A percentile compares a stretch with the other conserved stretches of the same genome.
phyloP scores from a whole-genome alignment of 1,140 invertebrate genomes.

The Nebria ingens region DNA sequence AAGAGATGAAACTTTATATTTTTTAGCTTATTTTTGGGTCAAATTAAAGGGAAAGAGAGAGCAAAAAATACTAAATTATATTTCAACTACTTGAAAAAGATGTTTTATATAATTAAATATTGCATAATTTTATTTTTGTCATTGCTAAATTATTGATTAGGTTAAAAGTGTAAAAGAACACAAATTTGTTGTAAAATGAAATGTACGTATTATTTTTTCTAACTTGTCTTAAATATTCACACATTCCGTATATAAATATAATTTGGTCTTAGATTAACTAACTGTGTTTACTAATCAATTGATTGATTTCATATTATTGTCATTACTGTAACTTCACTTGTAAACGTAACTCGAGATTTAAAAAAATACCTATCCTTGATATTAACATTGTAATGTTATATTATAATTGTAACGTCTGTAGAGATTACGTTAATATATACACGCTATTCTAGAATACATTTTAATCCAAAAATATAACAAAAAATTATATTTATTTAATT shows the following conservation, averaged over 20 bases:
- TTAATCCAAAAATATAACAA: conserved; percentile 13
- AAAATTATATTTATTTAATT: conserved; percentile 4
- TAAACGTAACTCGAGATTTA: conserved; percentile 2
- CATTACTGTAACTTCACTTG: conserved; percentile 10
- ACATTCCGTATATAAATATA: conserved; percentile 7
- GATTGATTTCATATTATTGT: not conserved
- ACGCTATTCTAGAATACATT: conserved; percentile 12
- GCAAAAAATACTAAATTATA: too few relatives aligned
- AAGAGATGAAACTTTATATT: too few relatives aligned
- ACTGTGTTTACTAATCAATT: not conserved
- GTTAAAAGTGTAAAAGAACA: too few relatives aligned
- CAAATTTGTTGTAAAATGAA: too few relatives aligned
- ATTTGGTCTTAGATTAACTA: conserved; percentile 5
- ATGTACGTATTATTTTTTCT: too few relatives aligned
- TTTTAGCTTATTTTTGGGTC: too few relatives aligned
- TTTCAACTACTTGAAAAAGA: too few relatives aligned
- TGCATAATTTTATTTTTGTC: too few relatives aligned
- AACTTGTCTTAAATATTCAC: too few relatives aligned
- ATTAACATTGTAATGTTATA: conserved; percentile 24
- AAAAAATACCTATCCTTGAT: conserved; percentile 10
- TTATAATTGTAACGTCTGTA: conserved; percentile 25
- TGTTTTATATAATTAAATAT: too few relatives aligned
- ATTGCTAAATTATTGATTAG: too few relatives aligned
- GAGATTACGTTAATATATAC: conserved; percentile 7
- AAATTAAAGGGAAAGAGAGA: too few relatives aligned